Conservation (phyloP, 1,140 invertebrate species). For the Trichogramma pretiosum region DNA sequence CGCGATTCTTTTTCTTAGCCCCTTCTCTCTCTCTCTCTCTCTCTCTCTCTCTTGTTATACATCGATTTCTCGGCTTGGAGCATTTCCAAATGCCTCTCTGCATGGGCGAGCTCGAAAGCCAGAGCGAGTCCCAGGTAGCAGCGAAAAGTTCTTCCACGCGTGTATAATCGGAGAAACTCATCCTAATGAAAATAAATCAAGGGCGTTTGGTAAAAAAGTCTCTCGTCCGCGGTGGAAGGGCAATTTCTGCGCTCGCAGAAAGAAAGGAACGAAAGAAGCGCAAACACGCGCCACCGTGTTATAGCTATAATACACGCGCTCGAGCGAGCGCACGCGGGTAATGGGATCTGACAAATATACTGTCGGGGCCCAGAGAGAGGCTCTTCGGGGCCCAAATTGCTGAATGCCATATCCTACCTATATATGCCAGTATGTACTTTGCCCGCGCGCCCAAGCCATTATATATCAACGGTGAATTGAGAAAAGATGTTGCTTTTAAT, state of each 20-base stretch:
- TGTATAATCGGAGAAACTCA: too few relatives aligned
- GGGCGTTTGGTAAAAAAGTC: neutral
- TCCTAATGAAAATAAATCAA: slow-evolving; percentile 18
- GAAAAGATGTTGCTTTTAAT: too few relatives aligned
- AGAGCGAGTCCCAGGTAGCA: too few relatives aligned
- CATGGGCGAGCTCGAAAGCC: too few relatives aligned
- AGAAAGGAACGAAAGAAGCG: neutral
- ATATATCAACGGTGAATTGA: too few relatives aligned
- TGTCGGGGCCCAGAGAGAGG: too few relatives aligned
- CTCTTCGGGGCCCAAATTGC: neutral
- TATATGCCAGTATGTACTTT: too few relatives aligned
- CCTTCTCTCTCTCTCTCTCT: neutral
- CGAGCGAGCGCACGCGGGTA: slow-evolving; percentile 5
- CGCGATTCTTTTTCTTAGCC: slow-evolving; percentile 1
- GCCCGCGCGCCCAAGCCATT: too few relatives aligned
- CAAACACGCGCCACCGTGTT: neutral
- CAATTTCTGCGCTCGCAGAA: neutral
- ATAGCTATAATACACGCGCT: neutral
- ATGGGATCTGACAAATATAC: slow-evolving; percentile 14
- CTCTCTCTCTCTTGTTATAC: neutral
- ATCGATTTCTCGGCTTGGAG: too few relatives aligned
- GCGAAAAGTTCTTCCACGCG: too few relatives aligned
- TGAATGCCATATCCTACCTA: too few relatives aligned
- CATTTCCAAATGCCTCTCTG: too few relatives aligned
- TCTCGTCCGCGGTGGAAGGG: neutral